These are phyloP conservation scores for Vulpes lagopus DNA, from an alignment of 2,113 vertebrate species.

Conservation along the genomic window DNA sequence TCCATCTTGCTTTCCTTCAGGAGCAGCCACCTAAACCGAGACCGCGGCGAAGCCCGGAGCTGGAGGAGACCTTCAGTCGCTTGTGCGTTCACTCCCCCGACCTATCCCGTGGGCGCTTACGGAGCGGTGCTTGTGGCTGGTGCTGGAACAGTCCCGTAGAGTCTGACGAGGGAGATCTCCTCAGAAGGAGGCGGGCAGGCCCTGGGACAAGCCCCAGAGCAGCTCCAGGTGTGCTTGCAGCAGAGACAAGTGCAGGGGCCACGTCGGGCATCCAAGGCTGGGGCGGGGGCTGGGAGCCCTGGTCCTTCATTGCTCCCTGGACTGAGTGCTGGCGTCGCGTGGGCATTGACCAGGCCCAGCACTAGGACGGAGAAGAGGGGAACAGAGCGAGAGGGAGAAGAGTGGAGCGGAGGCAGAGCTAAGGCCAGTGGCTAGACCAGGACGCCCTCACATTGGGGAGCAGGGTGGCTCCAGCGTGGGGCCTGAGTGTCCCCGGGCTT, in stretches of 20 bases:
- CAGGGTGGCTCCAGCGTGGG: background rate
- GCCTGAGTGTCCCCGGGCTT: background rate
- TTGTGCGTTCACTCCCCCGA: background rate
- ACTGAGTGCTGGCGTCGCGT: background rate
- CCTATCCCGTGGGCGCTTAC: rapidly evolving
- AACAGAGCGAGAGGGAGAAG: background rate
- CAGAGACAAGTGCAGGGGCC: rapidly evolving
- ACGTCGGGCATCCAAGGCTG: background rate
- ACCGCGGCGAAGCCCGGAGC: background rate
- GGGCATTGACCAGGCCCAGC: background rate
- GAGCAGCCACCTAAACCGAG: background rate
- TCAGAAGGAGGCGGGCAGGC: background rate
- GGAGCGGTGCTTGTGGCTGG: background rate
- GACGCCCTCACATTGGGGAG: no score
- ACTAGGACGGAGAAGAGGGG: background rate
- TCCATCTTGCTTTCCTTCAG: background rate
- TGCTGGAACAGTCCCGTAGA: no score
- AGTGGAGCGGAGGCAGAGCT: background rate
- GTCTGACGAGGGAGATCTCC: background rate
- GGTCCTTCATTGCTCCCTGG: no score
- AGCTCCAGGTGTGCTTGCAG: background rate
- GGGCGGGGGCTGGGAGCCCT: rapidly evolving
- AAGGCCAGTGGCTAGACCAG: background rate
- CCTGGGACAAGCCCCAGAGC: background rate
- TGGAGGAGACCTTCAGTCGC: no score